Base-by-base conservation (phyloP, 2,113 vertebrate genomes). In the Lampris incognitus region DNA sequence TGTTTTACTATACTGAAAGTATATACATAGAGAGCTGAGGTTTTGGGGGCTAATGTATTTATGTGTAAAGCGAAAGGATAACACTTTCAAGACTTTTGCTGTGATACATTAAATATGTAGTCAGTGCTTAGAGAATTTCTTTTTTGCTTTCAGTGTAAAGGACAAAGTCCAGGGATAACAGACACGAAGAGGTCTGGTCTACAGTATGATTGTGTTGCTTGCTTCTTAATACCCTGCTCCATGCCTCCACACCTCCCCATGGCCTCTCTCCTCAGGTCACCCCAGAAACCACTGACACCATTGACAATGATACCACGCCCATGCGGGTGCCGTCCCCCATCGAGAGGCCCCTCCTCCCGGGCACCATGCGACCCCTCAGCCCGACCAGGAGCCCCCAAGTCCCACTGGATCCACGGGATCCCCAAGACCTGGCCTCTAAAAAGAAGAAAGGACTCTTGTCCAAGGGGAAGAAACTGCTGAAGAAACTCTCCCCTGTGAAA, bases 391-490 rank as follows among this genome's bases (percentile, higher is more conserved):
- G 66, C 50, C 87, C 78, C 24, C 81, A 75, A 8, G 3, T 83
- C 36, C 87, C 85, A 0, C 55, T 86, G 75, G 87, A 86, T 51
- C 70, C 84, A 39, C 72, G 94, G 89, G 96, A 95, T 95, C 49
- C 86, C 10, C 96, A 96, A 92, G 96, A 96, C 84, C 88, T 97
- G 91, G 81, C 96, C 74, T 96, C 96, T 92, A 98, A 95, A 94
- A 99, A 98, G 95, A 99, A 97, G 94, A 98, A 98, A 93, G 97
- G 98, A 92, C 95, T 99, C 63, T 95, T 99, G 72, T 99, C 97
- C 88, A 99, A 97, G 93, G 97, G 98, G 86, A 99, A 97, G 96
- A 97, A 97, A 89, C 95, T 99, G 66, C 95, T 99, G 88, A 96
- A 97, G 94, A 98, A 93, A 90, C 96, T 99, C 72, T 95, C 92